A percentile compares a stretch with the other conserved stretches of the same genome.
phyloP scores from a whole-genome alignment of 2,888 invertebrate genomes.

The Carabus problematicus region DNA sequence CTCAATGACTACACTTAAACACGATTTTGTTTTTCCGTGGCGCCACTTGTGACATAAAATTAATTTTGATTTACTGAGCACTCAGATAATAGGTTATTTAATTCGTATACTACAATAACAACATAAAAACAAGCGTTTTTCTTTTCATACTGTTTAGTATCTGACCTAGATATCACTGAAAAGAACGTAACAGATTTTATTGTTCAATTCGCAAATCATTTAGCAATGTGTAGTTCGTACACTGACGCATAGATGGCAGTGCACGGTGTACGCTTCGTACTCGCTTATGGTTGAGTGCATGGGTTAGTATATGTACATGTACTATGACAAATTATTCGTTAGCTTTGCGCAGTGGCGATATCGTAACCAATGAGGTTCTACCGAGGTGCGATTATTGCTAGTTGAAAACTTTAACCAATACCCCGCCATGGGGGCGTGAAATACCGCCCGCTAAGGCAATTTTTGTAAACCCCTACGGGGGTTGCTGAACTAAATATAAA shows the following conservation, averaged over 20 bases:
- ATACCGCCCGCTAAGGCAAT: slow-evolving; percentile 86
- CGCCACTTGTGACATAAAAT: slow-evolving; percentile 18
- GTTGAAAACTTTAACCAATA: slow-evolving; percentile 95
- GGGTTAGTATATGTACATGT: not conserved
- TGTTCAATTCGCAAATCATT: too few species aligned
- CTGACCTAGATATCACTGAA: too few species aligned
- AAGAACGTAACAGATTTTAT: too few species aligned
- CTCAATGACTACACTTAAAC: too few species aligned
- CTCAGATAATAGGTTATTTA: not conserved
- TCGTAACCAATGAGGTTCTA: slow-evolving; percentile 91
- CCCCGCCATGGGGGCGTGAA: slow-evolving; percentile 87
- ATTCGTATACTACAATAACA: not conserved
- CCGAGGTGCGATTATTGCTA: slow-evolving; percentile 92
- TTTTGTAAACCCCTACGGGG: slow-evolving; percentile 74
- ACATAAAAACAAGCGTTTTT: too few species aligned
- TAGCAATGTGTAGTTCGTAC: too few species aligned
- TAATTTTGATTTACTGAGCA: slow-evolving; percentile 23
- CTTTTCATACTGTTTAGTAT: too few species aligned
- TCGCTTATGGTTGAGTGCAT: not conserved
- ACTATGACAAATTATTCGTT: slow-evolving; percentile 45
- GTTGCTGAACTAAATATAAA: slow-evolving; percentile 43
- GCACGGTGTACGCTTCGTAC: not conserved
- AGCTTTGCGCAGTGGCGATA: slow-evolving; percentile 93
- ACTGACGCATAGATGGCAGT: too few species aligned
- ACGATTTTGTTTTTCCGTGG: slow-evolving; percentile 4